Evolutionary conservation across 2,113 vertebrate genomes (phyloP), one percentile per base, ranked within the genome.

Genomic region (Calidris pygmaea): DNA sequence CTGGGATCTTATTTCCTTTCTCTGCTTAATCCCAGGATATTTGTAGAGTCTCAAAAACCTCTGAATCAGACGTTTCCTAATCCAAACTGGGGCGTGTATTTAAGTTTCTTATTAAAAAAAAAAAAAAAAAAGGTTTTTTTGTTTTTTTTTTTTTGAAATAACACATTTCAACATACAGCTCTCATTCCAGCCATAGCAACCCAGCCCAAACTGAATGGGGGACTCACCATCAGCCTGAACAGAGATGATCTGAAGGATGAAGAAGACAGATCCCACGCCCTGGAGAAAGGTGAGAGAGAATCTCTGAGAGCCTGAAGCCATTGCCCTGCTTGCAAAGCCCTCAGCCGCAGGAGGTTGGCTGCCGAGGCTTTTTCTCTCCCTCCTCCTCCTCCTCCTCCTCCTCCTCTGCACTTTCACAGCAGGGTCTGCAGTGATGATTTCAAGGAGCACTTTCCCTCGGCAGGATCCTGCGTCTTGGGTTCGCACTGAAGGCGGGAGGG

Each of bases 161-260:
- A 78, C 53, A n/a, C 30, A 71, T 89, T 94, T 96, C 81, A 84
- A 85, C 70, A 76, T 23, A 53, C 53, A 89, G 59, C 45, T 93
- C 67, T 89, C 75, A n/a, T 79, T 86, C 55, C 77, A 95, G 77
- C 39, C 77, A 41, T 12, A 93, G 45, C 34, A 93, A 92, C 95
- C 88, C 92, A 96, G 86, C 89, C 90, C 85, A 43, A 77, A 85
- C 65, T 85, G 90, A 87, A 78, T 19, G 71, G 71, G 71, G 55
- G 41, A 98, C 98, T 98, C 96, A 99, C 98, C 98, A 74, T 98
- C 98, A 92, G 98, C 98, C 80, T 96, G 91, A 63, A 97, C 97
- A 72, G 93, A 98, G 52, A 96, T 96, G 97, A 97, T 56, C 63
- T 82, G 97, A 80, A 97, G 89, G 41, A 98, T 90, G 96, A 97